Percentiles rank a stretch among this genome's conserved stretches.
phyloP scores from a whole-genome alignment of 2,797 vertebrate genomes.

The Graptemys geographica region DNA sequence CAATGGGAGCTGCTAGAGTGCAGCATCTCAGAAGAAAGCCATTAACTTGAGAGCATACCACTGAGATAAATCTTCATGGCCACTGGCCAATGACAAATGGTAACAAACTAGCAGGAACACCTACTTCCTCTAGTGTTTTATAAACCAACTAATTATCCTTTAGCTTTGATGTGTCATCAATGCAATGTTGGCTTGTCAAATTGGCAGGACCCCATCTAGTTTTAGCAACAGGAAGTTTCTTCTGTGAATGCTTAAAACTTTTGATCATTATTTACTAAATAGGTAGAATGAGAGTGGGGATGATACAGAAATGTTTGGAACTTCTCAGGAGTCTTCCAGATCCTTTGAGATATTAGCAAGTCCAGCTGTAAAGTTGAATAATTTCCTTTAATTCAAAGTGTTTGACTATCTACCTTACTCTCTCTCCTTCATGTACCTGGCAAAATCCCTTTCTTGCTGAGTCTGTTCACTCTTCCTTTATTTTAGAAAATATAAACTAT shows the following conservation, averaged over 20 bases:
- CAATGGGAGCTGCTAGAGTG: background rate
- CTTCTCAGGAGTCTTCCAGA: slow-evolving; percentile 42
- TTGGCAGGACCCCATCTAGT: slow-evolving; percentile 6
- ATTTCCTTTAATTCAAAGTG: slow-evolving; percentile 17
- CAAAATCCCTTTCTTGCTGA: background rate
- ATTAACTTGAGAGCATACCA: background rate
- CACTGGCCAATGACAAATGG: slow-evolving; percentile 4
- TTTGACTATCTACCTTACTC: background rate
- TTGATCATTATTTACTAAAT: slow-evolving; percentile 51
- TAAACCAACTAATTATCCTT: background rate
- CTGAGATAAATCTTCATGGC: slow-evolving; percentile 6
- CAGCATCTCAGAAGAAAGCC: slow-evolving; percentile 28
- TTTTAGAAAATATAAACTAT: slow-evolving; percentile 19
- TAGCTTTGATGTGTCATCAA: slow-evolving; percentile 40
- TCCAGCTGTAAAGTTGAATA: slow-evolving; percentile 35
- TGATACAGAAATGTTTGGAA: background rate
- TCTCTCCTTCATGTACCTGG: background rate
- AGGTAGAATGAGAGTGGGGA: slow-evolving; percentile 10
- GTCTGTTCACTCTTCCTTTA: slow-evolving; percentile 44
- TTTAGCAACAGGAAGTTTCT: slow-evolving; percentile 47
- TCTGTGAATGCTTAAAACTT: slow-evolving; percentile 17
- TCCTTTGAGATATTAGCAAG: slow-evolving; percentile 26
- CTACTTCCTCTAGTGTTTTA: slow-evolving; percentile 11
- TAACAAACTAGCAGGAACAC: slow-evolving; percentile 29
- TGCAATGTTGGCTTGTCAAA: background rate